phyloP scores from a whole-genome alignment of 1,140 invertebrate species.

The Drosophila grimshawi region DNA sequence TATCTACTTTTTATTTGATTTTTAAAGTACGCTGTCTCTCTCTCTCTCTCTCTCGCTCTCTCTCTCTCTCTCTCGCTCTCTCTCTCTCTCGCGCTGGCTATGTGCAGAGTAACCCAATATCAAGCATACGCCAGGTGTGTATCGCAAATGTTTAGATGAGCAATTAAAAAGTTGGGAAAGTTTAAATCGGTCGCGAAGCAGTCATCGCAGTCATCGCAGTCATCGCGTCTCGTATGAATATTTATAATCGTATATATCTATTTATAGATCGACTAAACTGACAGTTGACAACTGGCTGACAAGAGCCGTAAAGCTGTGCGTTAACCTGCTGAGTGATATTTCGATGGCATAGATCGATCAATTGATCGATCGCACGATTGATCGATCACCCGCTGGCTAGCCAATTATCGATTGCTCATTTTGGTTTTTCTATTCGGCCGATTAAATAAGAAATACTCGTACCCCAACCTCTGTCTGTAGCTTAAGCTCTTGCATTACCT shows the following conservation, averaged over 20 bases:
- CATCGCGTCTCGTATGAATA: constrained; percentile 42
- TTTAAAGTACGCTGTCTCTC: too few relatives aligned
- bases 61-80: not conserved
- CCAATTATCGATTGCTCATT: constrained; percentile 9
- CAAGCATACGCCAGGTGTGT: constrained; percentile 41
- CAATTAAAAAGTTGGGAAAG: constrained; percentile 32
- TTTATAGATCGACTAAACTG: not conserved
- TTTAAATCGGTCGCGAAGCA: constrained; percentile 1
- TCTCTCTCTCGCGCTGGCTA: not conserved
- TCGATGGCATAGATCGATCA: constrained; percentile 19
- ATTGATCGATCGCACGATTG: constrained; percentile 35
- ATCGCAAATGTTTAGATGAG: not conserved
- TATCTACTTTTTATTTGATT: too few relatives aligned
- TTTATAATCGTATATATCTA: constrained; percentile 15
- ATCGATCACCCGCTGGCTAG: constrained; percentile 34
- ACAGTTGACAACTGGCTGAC: constrained; percentile 46
- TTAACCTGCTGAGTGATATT: constrained; percentile 23
- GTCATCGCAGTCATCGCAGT: too few relatives aligned
- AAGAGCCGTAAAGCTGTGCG: constrained; percentile 27
- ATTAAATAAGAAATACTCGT: not conserved
- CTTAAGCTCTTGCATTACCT: too few relatives aligned
- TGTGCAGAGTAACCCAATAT: constrained; percentile 13
- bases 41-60: not conserved
- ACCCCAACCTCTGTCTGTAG: too few relatives aligned
- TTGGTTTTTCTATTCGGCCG: not conserved